Evolutionary conservation across 1,140 invertebrate species (phyloP).

Genomic region (Dreissena rostriformis): DNA sequence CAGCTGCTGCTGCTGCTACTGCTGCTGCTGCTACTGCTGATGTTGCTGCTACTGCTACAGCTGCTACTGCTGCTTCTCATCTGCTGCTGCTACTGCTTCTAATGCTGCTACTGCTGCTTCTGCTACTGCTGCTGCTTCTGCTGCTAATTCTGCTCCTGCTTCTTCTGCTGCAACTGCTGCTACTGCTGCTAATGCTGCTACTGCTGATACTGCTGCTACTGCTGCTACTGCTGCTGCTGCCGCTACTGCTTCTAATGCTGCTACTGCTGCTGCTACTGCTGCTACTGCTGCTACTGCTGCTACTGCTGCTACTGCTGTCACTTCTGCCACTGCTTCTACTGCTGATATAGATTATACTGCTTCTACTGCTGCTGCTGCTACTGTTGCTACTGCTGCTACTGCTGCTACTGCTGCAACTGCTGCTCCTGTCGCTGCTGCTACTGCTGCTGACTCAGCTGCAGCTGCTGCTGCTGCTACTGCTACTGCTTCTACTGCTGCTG

Average conservation of each 20-base stretch:
- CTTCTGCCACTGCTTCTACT: constrained; percentile 25
- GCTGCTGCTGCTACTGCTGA: neutral
- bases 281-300: constrained; percentile 16
- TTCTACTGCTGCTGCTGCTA: neutral
- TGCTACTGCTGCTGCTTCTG: constrained; percentile 26
- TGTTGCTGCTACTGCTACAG: neutral
- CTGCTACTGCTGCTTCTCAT: neutral
- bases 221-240: constrained; percentile 13
- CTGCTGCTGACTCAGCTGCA: constrained; percentile 10
- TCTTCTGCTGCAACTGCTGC: neutral
- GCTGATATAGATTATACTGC: constrained; percentile 1
- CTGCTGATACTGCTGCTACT: constrained; percentile 25
- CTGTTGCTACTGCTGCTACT: neutral
- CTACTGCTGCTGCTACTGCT: constrained; percentile 3
- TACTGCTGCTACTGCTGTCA: neutral
- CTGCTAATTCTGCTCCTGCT: constrained; percentile 26
- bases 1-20: neutral
- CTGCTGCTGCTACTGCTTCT: neutral
- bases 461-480: constrained; percentile 21
- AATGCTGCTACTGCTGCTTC: constrained; percentile 2
- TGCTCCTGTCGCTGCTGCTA: constrained; percentile 5
- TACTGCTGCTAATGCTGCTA: constrained; percentile 1
- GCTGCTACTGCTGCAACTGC: neutral
- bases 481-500: constrained; percentile 24
- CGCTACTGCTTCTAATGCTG: neutral